Percentiles rank a stretch among this genome's conserved stretches.
These are phyloP conservation scores for Hydropsyche betteni DNA, from an alignment of 2,888 invertebrate genomes.

Conservation along the genomic window DNA sequence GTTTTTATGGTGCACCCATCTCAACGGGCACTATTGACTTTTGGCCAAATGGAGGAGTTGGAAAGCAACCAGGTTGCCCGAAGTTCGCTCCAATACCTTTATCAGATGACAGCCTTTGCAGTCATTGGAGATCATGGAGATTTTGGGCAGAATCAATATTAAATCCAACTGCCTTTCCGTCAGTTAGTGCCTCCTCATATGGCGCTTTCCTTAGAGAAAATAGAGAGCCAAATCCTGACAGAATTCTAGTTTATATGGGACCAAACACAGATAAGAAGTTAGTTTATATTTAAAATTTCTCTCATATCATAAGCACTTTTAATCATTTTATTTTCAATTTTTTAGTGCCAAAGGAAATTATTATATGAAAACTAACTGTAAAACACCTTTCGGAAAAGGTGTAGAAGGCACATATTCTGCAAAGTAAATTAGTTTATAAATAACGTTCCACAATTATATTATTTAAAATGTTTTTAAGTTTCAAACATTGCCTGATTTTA, in stretches of 20 bases:
- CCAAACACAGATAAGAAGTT: conserved; percentile 60
- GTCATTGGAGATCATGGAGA: conserved; percentile 71
- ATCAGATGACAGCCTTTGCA: conserved; percentile 67
- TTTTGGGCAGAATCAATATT: conserved; percentile 70
- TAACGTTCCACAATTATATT: neutral
- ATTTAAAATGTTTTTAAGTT: neutral
- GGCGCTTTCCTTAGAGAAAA: conserved; percentile 67
- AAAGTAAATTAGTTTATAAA: conserved; percentile 5
- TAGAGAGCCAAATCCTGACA: conserved; percentile 30
- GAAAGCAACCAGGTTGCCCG: conserved; percentile 70
- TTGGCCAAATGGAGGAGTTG: conserved; percentile 71
- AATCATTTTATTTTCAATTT: neutral
- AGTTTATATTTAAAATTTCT: conserved; percentile 34
- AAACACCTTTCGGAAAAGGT: conserved; percentile 62
- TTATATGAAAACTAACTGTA: conserved; percentile 61
- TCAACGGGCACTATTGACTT: conserved; percentile 69
- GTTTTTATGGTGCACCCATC: conserved; percentile 68
- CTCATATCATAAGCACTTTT: no score
- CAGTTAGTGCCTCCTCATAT: conserved; percentile 62
- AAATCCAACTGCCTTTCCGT: conserved; percentile 64
- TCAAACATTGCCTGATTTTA: neutral
- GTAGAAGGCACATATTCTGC: conserved; percentile 12
- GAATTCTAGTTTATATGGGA: conserved; percentile 55
- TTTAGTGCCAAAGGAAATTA: conserved; percentile 64
- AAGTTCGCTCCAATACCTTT: conserved; percentile 64